Evolutionary conservation across 2,888 invertebrate species (phyloP).

Genomic region (Drosophila imparisetae): DNA sequence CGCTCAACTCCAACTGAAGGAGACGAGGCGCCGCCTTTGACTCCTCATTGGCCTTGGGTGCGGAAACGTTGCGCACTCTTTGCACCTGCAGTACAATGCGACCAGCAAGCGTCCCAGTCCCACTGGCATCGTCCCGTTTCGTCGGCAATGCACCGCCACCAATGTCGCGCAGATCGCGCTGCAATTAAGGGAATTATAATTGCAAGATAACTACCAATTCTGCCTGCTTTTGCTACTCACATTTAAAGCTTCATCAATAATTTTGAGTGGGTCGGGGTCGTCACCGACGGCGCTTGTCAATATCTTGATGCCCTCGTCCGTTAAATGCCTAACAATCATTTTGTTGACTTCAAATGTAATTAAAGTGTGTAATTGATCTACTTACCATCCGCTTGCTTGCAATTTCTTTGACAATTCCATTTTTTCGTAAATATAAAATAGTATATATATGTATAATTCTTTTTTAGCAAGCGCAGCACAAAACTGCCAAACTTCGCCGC

Average conservation of each 20-base stretch:
- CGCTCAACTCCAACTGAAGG: conserved; percentile 93
- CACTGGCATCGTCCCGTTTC: conserved; percentile 85
- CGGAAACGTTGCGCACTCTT: conserved; percentile 94
- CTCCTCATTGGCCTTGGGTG: conserved; percentile 95
- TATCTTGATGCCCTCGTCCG: conserved; percentile 89
- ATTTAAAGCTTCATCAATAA: conserved; percentile 89
- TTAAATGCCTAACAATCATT: conserved; percentile 86
- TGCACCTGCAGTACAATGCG: conserved; percentile 94
- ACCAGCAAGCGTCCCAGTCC: conserved; percentile 82
- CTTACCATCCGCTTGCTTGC: conserved; percentile 89
- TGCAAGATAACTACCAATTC: neutral
- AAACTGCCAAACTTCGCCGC: conserved; percentile 40
- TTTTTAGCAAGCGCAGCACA: conserved; percentile 41
- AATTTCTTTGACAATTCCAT: conserved; percentile 88
- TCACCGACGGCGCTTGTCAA: conserved; percentile 85
- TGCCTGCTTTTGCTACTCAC: conserved; percentile 86
- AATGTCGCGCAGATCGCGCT: conserved; percentile 91
- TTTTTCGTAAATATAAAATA: conserved; percentile 55
- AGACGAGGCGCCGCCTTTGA: conserved; percentile 92
- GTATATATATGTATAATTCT: conserved; percentile 30
- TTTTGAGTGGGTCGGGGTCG: conserved; percentile 86
- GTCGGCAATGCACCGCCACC: conserved; percentile 91
- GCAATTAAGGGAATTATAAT: conserved; percentile 9
- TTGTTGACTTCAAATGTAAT: neutral
- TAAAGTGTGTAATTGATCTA: neutral